Evolutionary conservation across 2,888 invertebrate species (phyloP).

Genomic region (Scaptomyza reducta): DNA sequence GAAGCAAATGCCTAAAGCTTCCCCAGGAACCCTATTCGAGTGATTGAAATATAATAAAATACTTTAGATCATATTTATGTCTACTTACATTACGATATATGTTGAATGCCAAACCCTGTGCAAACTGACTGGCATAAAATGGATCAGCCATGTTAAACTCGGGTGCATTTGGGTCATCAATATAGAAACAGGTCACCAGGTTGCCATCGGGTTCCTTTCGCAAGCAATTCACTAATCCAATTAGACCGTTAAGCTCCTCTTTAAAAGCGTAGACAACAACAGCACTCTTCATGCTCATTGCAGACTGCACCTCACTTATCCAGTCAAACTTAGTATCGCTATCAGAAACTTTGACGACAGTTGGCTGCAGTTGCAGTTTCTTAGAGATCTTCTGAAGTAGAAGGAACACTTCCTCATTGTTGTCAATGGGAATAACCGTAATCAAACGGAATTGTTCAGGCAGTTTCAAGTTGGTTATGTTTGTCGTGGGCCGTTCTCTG

Average conservation of each 20-base stretch:
- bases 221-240: slow-evolving; percentile 95
- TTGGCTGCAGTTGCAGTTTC: slow-evolving; percentile 56
- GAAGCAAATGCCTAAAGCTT: slow-evolving; percentile 92
- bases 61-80: neutral
- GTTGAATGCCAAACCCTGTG: slow-evolving; percentile 91
- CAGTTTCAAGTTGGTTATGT: slow-evolving; percentile 80
- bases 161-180: slow-evolving; percentile 88
- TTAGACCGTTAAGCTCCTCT: slow-evolving; percentile 90
- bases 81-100: slow-evolving; percentile 87
- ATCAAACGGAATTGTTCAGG: slow-evolving; percentile 75
- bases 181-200: slow-evolving; percentile 87
- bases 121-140: slow-evolving; percentile 88
- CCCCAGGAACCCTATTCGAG: slow-evolving; percentile 85
- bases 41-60: neutral
- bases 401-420: slow-evolving; percentile 78
- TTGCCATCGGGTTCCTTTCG: slow-evolving; percentile 91
- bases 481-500: slow-evolving; percentile 86
- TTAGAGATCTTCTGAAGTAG: slow-evolving; percentile 74
- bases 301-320: slow-evolving; percentile 76
- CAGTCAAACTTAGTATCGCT: slow-evolving; percentile 76
- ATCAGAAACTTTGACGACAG: slow-evolving; percentile 72
- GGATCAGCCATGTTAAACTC: slow-evolving; percentile 87
- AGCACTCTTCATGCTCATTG: slow-evolving; percentile 67
- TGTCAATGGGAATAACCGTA: slow-evolving; percentile 74
- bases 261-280: slow-evolving; percentile 88